A percentile compares a stretch with the other conserved stretches of the same genome.
Conservation (phyloP, 2,888 invertebrate genomes). For the Apotomis capreana region DNA sequence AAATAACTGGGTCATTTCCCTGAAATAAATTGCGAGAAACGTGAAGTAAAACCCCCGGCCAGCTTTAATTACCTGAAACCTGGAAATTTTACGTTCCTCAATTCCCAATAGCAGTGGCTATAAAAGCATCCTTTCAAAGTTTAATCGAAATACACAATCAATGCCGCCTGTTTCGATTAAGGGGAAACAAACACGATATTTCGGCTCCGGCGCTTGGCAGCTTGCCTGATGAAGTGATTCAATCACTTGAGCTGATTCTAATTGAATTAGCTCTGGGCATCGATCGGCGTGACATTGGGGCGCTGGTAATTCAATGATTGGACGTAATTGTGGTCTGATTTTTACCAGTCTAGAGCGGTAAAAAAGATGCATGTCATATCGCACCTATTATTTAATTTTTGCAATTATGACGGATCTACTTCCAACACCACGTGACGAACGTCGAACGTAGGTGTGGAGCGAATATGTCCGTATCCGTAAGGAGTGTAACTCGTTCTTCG, state of each 20-base stretch:
- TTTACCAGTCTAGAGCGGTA: no score
- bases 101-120: neutral
- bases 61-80: neutral
- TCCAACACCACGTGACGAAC: no score
- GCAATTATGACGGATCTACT: no score
- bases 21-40: no score
- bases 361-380: no score
- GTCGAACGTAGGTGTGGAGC: no score
- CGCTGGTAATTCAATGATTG: constrained; percentile 12
- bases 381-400: no score
- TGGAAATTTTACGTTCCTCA: neutral
- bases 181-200: neutral
- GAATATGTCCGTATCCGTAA: no score
- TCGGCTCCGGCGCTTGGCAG: constrained; percentile 11
- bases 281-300: constrained; percentile 7
- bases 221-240: constrained; percentile 26
- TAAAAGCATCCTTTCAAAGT: constrained; percentile 10
- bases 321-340: no score
- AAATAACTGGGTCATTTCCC: no score
- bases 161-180: constrained; percentile 6
- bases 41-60: no score
- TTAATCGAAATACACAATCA: constrained; percentile 1
- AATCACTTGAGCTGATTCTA: constrained; percentile 23
- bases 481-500: no score
- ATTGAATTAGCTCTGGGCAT: constrained; percentile 9